A percentile compares a stretch with the other conserved stretches of the same genome.
phyloP scores from a whole-genome alignment of 2,797 vertebrate species.

The Sebastes umbrosus region DNA sequence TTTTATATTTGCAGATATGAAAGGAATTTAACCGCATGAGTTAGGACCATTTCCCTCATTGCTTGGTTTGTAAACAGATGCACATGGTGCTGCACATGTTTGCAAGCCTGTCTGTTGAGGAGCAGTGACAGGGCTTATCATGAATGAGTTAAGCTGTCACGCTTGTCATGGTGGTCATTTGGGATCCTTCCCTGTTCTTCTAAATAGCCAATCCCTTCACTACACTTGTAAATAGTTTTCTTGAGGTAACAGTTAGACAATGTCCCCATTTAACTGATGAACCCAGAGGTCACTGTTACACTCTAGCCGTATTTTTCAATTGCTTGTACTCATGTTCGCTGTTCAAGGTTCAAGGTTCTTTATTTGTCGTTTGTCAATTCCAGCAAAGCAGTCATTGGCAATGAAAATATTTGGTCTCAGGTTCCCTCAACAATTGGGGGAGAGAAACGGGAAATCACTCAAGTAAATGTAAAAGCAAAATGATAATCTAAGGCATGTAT shows the following conservation, averaged over 20 bases:
- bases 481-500: too few species aligned
- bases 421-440: too few species aligned
- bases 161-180: not conserved
- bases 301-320: not conserved
- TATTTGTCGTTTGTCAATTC: too few species aligned
- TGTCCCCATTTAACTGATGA: not conserved
- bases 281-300: not conserved
- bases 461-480: too few species aligned
- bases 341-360: too few species aligned
- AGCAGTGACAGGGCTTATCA: not conserved
- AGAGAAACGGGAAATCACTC: too few species aligned
- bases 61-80: constrained; percentile 62
- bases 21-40: not conserved
- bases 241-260: not conserved
- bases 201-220: not conserved
- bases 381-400: too few species aligned
- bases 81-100: constrained; percentile 40
- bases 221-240: not conserved
- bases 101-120: not conserved
- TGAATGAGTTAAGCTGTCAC: not conserved
- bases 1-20: constrained; percentile 5
- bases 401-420: too few species aligned
- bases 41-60: constrained; percentile 4
- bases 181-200: not conserved
- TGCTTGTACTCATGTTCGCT: not conserved